These are phyloP conservation scores for Dolichoris vasculosae DNA, from an alignment of 1,140 invertebrate species.

Conservation along the genomic window DNA sequence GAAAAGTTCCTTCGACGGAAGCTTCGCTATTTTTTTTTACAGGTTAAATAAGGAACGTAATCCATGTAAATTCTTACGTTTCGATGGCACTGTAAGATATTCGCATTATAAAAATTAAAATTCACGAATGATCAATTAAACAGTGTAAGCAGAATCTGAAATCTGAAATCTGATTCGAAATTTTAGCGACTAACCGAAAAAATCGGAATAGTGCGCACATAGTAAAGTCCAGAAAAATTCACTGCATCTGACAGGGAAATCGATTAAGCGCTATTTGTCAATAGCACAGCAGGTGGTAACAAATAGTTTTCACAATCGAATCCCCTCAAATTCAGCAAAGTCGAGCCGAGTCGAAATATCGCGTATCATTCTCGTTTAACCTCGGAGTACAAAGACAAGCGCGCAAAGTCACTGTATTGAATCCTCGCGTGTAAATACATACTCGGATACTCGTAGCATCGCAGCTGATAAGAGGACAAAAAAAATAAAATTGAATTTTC, in stretches of 20 bases:
- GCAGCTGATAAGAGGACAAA: neutral
- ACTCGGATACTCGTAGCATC: neutral
- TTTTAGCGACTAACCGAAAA: neutral
- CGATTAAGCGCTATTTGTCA: constrained; percentile 51
- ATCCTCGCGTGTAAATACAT: neutral
- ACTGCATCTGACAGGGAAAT: constrained; percentile 30
- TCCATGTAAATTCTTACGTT: no score
- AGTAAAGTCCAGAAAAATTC: neutral
- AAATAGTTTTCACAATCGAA: constrained; percentile 44
- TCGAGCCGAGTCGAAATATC: constrained; percentile 26
- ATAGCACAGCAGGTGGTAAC: constrained; percentile 35
- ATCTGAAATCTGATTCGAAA: constrained; percentile 18
- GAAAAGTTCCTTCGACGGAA: no score
- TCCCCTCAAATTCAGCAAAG: neutral
- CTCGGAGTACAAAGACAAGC: neutral
- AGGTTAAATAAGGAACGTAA: no score
- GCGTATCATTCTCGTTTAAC: neutral
- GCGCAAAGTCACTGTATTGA: neutral
- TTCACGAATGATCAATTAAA: no score
- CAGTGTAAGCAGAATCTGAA: no score
- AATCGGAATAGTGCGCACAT: neutral
- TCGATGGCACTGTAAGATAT: no score
- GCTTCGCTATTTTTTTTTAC: no score
- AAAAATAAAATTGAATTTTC: constrained; percentile 30
- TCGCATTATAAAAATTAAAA: no score